phyloP scores from a whole-genome alignment of 2,113 vertebrate species.

The Equus quagga region DNA sequence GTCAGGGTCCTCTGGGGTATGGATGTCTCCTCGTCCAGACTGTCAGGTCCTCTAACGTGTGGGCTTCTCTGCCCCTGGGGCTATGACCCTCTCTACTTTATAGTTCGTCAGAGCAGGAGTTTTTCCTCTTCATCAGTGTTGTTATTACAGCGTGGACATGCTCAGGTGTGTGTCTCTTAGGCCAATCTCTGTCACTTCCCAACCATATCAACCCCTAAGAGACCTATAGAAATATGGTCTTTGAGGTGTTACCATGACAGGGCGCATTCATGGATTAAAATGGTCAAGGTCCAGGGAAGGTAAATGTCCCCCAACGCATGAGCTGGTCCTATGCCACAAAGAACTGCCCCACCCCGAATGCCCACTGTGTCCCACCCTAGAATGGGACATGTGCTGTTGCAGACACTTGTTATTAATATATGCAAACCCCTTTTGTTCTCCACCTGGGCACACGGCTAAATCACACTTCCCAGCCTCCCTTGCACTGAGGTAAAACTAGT shows the following conservation, averaged over 20 bases:
- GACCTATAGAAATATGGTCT: neutral
- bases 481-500: neutral
- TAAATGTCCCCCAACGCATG: neutral
- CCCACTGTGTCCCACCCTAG: neutral
- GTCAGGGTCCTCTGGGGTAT: neutral
- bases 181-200: conserved; percentile 21
- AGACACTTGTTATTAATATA: conserved; percentile 1
- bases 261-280: conserved; percentile 45
- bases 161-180: neutral
- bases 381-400: neutral
- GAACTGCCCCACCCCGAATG: neutral
- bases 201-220: conserved; percentile 30
- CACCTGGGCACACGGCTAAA: neutral
- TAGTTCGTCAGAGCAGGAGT: neutral
- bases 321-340: neutral
- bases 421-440: conserved; percentile 15
- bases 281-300: neutral
- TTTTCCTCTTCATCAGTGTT: neutral
- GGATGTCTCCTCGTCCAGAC: neutral
- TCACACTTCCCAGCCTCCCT: neutral
- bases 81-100: neutral
- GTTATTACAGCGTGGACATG: neutral
- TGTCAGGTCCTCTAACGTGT: neutral
- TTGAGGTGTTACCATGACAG: neutral
- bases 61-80: neutral